Conservation (phyloP, 2,797 vertebrate species). For the Pantherophis vulpinus region DNA sequence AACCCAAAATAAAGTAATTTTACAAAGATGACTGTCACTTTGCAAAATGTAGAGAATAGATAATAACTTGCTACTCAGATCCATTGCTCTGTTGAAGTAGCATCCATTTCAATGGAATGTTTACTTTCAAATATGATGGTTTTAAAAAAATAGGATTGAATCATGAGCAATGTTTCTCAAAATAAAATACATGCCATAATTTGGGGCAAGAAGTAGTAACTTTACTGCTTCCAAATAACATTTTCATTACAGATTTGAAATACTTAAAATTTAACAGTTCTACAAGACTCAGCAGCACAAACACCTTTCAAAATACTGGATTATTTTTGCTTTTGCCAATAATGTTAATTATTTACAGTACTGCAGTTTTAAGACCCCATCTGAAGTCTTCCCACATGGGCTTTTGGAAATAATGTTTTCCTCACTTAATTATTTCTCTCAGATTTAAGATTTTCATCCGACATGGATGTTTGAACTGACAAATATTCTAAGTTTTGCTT, state of each 20-base stretch:
- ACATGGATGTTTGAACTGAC: slow-evolving; percentile 76
- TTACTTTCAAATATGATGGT: not conserved
- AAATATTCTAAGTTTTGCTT: slow-evolving; percentile 70
- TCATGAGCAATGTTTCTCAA: not conserved
- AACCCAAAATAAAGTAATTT: not conserved
- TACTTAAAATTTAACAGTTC: not conserved
- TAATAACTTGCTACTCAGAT: not conserved
- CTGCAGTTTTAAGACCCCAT: not conserved
- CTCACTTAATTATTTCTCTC: not conserved
- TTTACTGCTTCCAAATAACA: not conserved
- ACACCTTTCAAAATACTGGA: accelerated
- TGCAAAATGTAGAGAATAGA: not conserved
- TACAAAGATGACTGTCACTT: not conserved
- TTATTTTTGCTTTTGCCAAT: not conserved
- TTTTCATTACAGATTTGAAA: not conserved
- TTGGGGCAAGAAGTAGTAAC: not conserved
- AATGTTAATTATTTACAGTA: not conserved
- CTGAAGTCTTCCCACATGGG: accelerated
- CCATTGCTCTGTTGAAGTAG: not conserved
- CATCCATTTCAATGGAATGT: not conserved
- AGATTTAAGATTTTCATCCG: slow-evolving; percentile 69
- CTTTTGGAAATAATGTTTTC: not conserved
- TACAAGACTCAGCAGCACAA: accelerated
- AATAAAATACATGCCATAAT: not conserved
- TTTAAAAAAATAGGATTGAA: not conserved